Base-by-base conservation (phyloP, 64 coral and sea anemone genomes). In the Cladopsammia gracilis region DNA sequence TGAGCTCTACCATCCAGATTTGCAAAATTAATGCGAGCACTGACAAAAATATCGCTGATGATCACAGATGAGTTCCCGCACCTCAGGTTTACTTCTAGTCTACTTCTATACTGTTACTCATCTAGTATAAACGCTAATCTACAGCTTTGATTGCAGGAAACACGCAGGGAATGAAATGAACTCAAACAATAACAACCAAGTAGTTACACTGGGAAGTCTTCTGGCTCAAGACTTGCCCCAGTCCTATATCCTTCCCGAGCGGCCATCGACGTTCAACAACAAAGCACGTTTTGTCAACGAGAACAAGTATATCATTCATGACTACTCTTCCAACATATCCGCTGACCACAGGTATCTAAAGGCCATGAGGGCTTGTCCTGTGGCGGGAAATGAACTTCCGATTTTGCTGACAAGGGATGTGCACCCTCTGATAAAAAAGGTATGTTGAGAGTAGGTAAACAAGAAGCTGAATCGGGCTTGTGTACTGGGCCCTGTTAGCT, bases 151-250 rank as follows among this genome's bases (percentile, higher is more conserved):
- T 34, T 34, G 34, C 34, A 34, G 34, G 34, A 34, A 34, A 34
- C 34, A 34, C 34, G 34, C 2, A 34, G 34, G 34, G 34, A 34
- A 34, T 34, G 15, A 45, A 9, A 71, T 71, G 69, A 71, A 42
- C 14, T 24, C 69, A 8, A 4, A 42, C 3, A 54, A 19, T 48
- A 58, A 53, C 18, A 53, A 78, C 16, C 25, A 78, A 11, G 48
- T 87, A 2, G 58, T 89, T 24, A 89, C 87, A 12, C 62, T 89
- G 9, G 57, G 73, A n/a, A 89, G 87, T 48, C 87, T 89, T 20
- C 65, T 71, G 49, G 45, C 43, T n/a, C 61, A 89, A 64, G 87
- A 89, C 26, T 46, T 78, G 15, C 73, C 72, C 1, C 23, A 68
- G 20, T 73, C 64, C 45, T 89, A 64, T 73, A 77, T 89, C 5